Base-by-base conservation (phyloP, 2,888 invertebrate species). In the Drosophila lutescens region DNA sequence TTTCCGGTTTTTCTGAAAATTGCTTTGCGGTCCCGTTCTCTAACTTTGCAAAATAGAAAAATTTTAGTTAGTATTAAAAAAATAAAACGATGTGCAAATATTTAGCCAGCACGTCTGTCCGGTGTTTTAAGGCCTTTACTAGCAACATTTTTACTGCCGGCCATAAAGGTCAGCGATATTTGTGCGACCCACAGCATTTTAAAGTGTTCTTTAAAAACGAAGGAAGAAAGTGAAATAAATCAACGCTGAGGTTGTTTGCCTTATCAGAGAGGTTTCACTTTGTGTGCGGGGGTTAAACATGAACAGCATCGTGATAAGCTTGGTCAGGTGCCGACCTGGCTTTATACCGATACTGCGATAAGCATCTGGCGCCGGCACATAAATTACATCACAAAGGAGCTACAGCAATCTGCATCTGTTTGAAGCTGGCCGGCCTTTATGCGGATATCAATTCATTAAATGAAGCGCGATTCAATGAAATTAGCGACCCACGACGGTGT, bases 21-120 rank as follows among this genome's bases (percentile, higher is more conserved):
- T 74, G 81, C 76, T 78, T 66, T 77, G 75, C 69, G 47, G 65
- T 36, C 68, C 17, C 43, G 41, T 41, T 44, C 68, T 71, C 61
- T 67, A 88, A 88, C 87, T 78, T 88, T 88, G 70, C 83, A 74
- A 86, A 80, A 84, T 80, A 78, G 74, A 65, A 74, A 86, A 76
- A 87, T 86, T 88, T 84, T 86, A 83, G 86, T 88, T 86, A 86
- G 81, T 84, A 72, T 44, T 61, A 65, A 65, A 80, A 69, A 58
- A 60, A 49, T 20, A 10, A 41, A 62, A 50, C 34, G 17, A 46
- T 38, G 73, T 34, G 58, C 53, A 74, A 65, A 66, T 53, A 66
- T 53, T 44, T 17, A 50, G 51, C 50, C 46, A 41, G 40, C 43
- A 43, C 13, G 26, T 34, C 41, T 44, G 68, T 43, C 69, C 49